Evolutionary conservation across 2,113 vertebrate genomes (phyloP).

Genomic region (Oxyruncus cristatus): DNA sequence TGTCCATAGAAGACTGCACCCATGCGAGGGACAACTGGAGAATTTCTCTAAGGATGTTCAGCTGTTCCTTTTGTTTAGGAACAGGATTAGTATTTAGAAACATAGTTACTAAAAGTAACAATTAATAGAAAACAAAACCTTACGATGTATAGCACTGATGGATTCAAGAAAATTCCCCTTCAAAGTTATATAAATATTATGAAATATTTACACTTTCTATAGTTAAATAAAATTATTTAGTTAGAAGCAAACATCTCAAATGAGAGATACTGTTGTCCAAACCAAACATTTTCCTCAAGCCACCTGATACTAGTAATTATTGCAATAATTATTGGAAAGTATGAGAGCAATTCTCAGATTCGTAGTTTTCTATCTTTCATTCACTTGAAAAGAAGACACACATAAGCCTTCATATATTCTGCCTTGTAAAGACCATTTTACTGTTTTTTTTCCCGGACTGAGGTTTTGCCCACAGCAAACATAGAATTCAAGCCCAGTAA

Average conservation of each 20-base stretch:
- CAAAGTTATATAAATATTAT: not conserved
- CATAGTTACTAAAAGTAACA: not conserved
- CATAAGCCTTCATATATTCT: not conserved
- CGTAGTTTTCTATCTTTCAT: not conserved
- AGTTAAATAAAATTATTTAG: not conserved
- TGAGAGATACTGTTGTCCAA: not conserved
- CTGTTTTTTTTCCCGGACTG: not conserved
- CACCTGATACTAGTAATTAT: not conserved
- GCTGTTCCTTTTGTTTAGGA: not conserved
- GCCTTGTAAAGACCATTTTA: not conserved
- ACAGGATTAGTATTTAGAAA: not conserved
- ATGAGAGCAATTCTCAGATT: not conserved
- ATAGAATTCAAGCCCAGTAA: not conserved
- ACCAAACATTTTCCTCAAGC: not conserved
- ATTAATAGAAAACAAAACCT: not conserved
- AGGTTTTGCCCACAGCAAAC: not conserved
- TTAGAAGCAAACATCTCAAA: not conserved
- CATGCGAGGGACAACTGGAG: not conserved
- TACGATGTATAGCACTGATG: not conserved
- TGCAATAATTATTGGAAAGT: not conserved
- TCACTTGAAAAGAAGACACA: not conserved
- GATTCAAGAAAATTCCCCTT: not conserved
- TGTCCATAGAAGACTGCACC: not conserved
- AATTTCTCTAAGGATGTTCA: not conserved
- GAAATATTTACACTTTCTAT: not conserved